These are phyloP conservation scores for Eilema caniola DNA, from an alignment of 2,888 invertebrate species.

Conservation along the genomic window DNA sequence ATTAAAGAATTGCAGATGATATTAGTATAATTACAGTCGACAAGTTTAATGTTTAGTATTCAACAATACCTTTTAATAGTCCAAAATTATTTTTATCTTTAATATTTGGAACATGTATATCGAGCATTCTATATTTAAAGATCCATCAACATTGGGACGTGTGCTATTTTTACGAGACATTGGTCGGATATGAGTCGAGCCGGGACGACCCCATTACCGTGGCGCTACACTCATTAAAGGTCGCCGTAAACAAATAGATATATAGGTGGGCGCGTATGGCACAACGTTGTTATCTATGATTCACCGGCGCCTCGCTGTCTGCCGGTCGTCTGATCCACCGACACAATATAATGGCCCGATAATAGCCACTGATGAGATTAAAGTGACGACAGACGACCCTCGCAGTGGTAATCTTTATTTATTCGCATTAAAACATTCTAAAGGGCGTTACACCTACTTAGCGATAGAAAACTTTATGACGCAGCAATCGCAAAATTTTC, in stretches of 20 bases:
- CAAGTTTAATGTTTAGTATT: background rate
- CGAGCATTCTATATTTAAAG: conserved; percentile 4
- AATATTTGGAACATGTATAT: background rate
- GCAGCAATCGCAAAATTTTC: conserved; percentile 26
- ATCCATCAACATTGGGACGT: conserved; percentile 42
- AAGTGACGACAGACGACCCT: conserved; percentile 72
- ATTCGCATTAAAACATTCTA: conserved; percentile 34
- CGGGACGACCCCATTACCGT: conserved; percentile 71
- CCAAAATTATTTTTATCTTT: background rate
- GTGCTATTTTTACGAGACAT: conserved; percentile 68
- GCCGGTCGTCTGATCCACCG: conserved; percentile 78
- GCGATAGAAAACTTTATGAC: conserved; percentile 25
- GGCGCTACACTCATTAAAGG: conserved; percentile 78
- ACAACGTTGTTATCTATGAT: conserved; percentile 81
- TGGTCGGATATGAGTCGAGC: conserved; percentile 59
- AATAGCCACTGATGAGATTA: conserved; percentile 79
- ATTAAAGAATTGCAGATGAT: too few relatives aligned
- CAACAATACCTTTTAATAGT: too few relatives aligned
- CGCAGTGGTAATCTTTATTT: conserved; percentile 62
- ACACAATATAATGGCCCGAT: conserved; percentile 78
- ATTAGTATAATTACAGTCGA: background rate
- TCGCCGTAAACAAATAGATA: conserved; percentile 81
- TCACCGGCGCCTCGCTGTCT: conserved; percentile 85
- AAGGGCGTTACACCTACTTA: conserved; percentile 29
- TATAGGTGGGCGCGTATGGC: conserved; percentile 78